A percentile compares a stretch with the other conserved stretches of the same genome.
These are phyloP conservation scores for Stegophylla sp. DNA, from an alignment of 2,888 invertebrate genomes.

Conservation along the genomic window DNA sequence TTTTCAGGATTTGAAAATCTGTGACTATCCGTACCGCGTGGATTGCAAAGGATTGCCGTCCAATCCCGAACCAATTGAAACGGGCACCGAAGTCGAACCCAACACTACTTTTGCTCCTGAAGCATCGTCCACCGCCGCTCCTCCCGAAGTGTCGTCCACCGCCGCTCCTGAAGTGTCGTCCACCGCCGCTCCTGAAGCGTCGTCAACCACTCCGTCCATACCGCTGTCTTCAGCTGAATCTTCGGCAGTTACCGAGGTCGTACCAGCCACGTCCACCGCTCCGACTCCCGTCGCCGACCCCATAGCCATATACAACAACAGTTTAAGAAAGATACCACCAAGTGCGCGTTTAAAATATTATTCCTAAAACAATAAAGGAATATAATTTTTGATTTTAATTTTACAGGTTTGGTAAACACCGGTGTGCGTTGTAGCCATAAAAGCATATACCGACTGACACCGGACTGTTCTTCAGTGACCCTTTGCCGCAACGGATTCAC, in stretches of 20 bases:
- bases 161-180: slow-evolving; percentile 57
- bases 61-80: slow-evolving; percentile 61
- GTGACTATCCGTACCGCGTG: slow-evolving; percentile 72
- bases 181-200: slow-evolving; percentile 45
- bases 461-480: slow-evolving; percentile 65
- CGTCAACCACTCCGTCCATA: slow-evolving; percentile 47
- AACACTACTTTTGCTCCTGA: slow-evolving; percentile 52
- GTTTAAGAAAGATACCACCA: slow-evolving; percentile 60
- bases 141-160: slow-evolving; percentile 55
- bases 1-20: slow-evolving; percentile 71
- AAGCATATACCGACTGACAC: slow-evolving; percentile 64
- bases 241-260: slow-evolving; percentile 44
- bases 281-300: slow-evolving; percentile 61
- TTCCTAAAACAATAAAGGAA: not conserved
- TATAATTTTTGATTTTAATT: not conserved
- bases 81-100: slow-evolving; percentile 58
- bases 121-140: slow-evolving; percentile 47
- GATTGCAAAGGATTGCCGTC: slow-evolving; percentile 67
- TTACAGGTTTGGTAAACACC: slow-evolving; percentile 63
- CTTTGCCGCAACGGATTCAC: slow-evolving; percentile 64
- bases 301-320: slow-evolving; percentile 60
- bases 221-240: slow-evolving; percentile 54
- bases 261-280: slow-evolving; percentile 57
- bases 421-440: slow-evolving; percentile 63
- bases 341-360: slow-evolving; percentile 56